Evolutionary conservation across 1,140 invertebrate species (phyloP), one percentile per base, ranked within the genome.

Genomic region (Cheumatopsyche charites): DNA sequence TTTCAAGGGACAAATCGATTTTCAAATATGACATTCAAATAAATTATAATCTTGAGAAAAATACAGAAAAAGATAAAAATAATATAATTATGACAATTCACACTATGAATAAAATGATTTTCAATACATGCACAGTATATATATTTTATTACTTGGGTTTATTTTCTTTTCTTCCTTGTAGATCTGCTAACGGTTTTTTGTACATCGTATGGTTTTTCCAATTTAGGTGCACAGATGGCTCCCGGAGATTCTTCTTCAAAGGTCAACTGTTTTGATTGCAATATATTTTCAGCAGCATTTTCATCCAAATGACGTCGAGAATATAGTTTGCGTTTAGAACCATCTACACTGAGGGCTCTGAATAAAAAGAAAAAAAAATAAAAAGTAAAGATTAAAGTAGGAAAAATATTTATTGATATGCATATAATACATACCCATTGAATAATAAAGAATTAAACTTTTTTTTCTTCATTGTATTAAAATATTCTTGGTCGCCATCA

Each of bases 321-420:
- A 47, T 70, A 73, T 23, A 73, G 43, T 61, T 73, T 70, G 1
- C 72, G 15, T 21, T 67, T 68, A 17, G 67, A 41, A 13, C 47
- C 67, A 9, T 6, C 45, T 12, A 70, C 25, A n/a, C 19, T 62
- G 6, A 6, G 13, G 13, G 13, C 23, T 15, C 68, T 70, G 23
- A 12, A 70, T 25, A 25, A n/a, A 12, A 17, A 17, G 1, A 19
- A 12, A 21, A 19, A 58, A 58, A 36, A 36, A 36, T 36, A 9
- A 36, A 36, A 4, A 36, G 9, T 36, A 36, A 36, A 36, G 9
- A 36, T 36, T 4, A 36, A 36, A 41, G 42, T 19, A 17, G 9
- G 45, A 49, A 15, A 7, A 19, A 23, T 5, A 23, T 7, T 67
- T 45, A 13, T 45, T 45, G 15, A 11, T 5, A 26, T 12, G 17